Base-by-base conservation (phyloP, 2,888 invertebrate genomes). In the Agrilus mali region DNA sequence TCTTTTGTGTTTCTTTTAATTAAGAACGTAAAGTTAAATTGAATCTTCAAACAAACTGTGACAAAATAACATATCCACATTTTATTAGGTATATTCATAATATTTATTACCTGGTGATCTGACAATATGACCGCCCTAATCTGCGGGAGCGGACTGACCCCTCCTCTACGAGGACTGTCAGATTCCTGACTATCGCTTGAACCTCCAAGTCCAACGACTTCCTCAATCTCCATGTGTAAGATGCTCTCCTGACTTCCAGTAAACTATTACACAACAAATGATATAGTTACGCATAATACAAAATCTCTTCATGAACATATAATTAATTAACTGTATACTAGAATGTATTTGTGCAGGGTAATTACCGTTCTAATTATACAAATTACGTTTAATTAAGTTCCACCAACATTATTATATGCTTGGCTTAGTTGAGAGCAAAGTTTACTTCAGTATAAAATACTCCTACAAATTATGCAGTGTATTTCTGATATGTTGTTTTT, bases 171-270 rank as follows among this genome's bases (percentile, higher is more conserved):
- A 34, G 60, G 57, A 52, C 60, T 60, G 41, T 53, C 54, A 33
- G 55, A 53, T 44, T 57, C 54, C 48, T 57, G 55, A 44, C 59
- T 60, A 38, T 60, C 54, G 15, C 55, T 52, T 39, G 48, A 48
- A 33, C 48, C 45, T 22, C 63, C 60, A 46, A 64, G 57, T 33
- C 61, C 62, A 40, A 64, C 61, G 33, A 65, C 64, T 33, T 66
- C 64, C 48, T 82, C 82, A 47, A 76, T 72, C 50, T 85, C 84
- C 55, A 85, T 69, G 64, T 86, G 85, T 44, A 87, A 68, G 52
- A 87, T 84, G 62, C 86, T 86, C 68, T 87, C 87, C 63, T 86
- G 86, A 60, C 86, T 87, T 54, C 85, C 86, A 38, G 85, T 78
- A 67, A 85, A 85, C 86, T 86, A 69, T 4, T 57, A 53, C 43